Evolutionary conservation across 2,888 invertebrate genomes (phyloP), one percentile per base, ranked within the genome.

Genomic region (Euspilapteryx auroguttella): DNA sequence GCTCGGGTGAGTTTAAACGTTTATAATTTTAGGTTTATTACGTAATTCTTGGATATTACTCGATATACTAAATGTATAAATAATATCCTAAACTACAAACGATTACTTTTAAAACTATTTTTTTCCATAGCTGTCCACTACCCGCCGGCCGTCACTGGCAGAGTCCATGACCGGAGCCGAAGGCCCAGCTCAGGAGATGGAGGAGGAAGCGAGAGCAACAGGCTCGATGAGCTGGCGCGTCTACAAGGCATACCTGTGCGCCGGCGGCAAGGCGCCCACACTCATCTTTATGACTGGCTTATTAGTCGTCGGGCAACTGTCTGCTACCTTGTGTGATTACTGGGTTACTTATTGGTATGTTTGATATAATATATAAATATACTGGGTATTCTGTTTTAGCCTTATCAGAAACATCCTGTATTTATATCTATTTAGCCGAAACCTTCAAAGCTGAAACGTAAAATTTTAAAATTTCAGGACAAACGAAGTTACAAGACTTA

Each of bases 311-410:
- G 80, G 86, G 0, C 86, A 89, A 47, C 47, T 79, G 0, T 68
- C 83, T 6, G 82, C 86, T 1, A 87, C 85, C 21, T 80, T 82
- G 0, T 82, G 83, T 5, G 90, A 90, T 48, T 89, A 83, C 42
- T 90, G 87, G 78, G 80, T 89, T 7, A 85, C 86, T 4, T 82
- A 81, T 46, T 90, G 89, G 88, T 83, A 52, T 44, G 47, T 33
- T 20, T 20, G 13, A 25, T 10, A 24, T 24, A 10, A 31, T 14
- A 12, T 8, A 14, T 25, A 17, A 12, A 25, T 25, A 3, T 14
- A 14, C 15, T 3, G 7, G 6, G 2, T 9, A 9, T 27, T 20
- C 12, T 20, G 2, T 27, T 2, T 20, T 2, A 20, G 8, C 7
- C 20, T 3, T 28, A 24, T 28, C 12, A 27, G 24, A 11, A n/a